Base-by-base conservation (phyloP, 1,140 invertebrate genomes). In the Euglossa dilemma region DNA sequence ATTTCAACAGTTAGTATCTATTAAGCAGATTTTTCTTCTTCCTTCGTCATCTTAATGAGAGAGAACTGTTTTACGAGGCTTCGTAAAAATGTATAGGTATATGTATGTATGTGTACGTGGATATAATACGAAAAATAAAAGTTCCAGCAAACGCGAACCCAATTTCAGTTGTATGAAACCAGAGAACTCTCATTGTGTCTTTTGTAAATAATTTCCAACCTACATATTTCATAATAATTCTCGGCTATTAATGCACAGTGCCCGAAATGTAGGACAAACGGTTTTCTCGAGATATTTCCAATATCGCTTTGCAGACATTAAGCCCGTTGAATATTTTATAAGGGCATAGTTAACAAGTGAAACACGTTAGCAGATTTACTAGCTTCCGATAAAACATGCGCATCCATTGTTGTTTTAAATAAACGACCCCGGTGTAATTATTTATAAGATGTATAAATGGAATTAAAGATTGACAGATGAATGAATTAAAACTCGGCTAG, bases 261-360 rank as follows among this genome's bases (percentile, higher is more conserved):
- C 11, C 45, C 47, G 45, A 8, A 75, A 75, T 75, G 18, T 75
- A 63, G 59, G 25, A 9, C 43, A 75, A 75, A 75, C n/a, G 45
- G 16, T 47, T 61, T 45, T 7, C 45, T 75, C 57, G 20, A 75
- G 59, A 75, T 75, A 63, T 75, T 75, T 75, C 73, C 73, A 36
- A 63, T 61, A 75, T 63, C 12, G n/a, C 25, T 20, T 36, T 50
- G 25, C 70, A 12, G 52, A 36, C 47, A 61, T 61, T 54, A 52
- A 50, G 9, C 57, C 7, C 20, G 18, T 63, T 50, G 45, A 63
- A 75, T 75, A 75, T 63, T 75, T 52, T 23, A 75, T 47, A 23
- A 61, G 11, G n/a, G 5, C 25, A n/a, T 57, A 16, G 20, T 20
- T 36, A 57, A 18, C 20, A 56, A 28, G 9, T 28, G n/a, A 36